Base-by-base conservation (phyloP, 2,888 invertebrate species). In the Liodrosophila aerea region DNA sequence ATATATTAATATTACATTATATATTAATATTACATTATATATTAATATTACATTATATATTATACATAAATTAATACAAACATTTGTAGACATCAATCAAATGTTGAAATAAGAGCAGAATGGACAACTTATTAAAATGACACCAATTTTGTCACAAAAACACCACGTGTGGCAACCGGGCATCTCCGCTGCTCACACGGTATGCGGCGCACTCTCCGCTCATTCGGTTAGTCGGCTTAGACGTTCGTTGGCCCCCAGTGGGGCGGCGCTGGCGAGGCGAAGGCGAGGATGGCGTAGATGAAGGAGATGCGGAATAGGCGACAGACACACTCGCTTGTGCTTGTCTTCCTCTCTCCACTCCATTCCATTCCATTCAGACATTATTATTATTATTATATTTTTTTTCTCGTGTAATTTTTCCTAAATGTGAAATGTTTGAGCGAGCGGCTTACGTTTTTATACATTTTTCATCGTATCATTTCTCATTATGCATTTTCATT, bases 221-320 rank as follows among this genome's bases (percentile, higher is more conserved):
- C 61, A 50, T 66, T 76, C 59, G 54, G 46, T 76, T 73, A 53
- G 60, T 64, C 84, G 74, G 84, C 76, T 77, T 70, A 77, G 76
- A 77, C 84, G 76, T 78, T 84, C 85, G 83, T 78, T 84, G 77
- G 82, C 85, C 85, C 82, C 72, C 67, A 75, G 67, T 63, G 49
- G 64, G 76, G 52, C 53, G 73, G 67, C 31, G 68, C 59, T 46
- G 49, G 15, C 29, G 63, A 15, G 41, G 39, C 40, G 47, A 5
- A 27, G 50, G 29, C 47, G 39, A 22, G 30, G 27, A 33, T 13
- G 30, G 15, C 27, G 33, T 31, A 27, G 47, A 34, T 27, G 36
- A 15, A 45, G 39, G 34, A 44, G 56, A 52, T 54, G 44, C 7
- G 39, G 16, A 45, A 45, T 33, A 61, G 39, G 66, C 52, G 27